Evolutionary conservation across 2,797 vertebrate genomes (phyloP), one percentile per base, ranked within the genome.

Genomic region (Xerus rutilus): DNA sequence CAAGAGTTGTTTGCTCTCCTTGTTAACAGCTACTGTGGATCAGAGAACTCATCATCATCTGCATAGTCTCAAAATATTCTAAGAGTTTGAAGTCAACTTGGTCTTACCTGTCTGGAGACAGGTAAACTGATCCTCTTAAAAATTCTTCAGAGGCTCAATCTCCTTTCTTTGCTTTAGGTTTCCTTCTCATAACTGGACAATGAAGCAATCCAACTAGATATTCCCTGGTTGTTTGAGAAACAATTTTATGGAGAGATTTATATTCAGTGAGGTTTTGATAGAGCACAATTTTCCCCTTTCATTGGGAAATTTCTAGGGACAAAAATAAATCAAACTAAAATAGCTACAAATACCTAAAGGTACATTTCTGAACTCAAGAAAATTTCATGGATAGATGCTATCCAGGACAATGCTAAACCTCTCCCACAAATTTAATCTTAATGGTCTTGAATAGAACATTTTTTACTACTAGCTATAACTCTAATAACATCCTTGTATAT

Each of bases 111-210:
- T 94, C 89, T 94, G 86, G 13, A 81, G 82, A 96, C 77, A 88
- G 57, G 78, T 70, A 95, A 92, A 87, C 13, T n/a, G 54, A 94
- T 87, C 28, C 79, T 95, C 93, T 94, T 92, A 82, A 94, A 89
- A 96, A 84, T 78, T 92, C 78, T 96, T 89, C 85, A 95, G 85
- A 79, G 77, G 43, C 69, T 54, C 57, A 90, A 72, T 83, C 85
- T 96, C 96, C 85, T 89, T 94, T 95, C 59, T 59, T 70, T 93
- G 89, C 77, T 95, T 97, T 95, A 79, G 77, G 74, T 92, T 87
- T 91, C 77, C 65, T 89, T 95, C 83, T 97, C 87, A 92, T 70
- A 92, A 91, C 9, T 83, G 72, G 86, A 91, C 70, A 96, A 91
- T 91, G 83, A 94, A 39, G 86, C 76, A 95, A 95, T 62, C 57